Evolutionary conservation across 2,888 invertebrate species (phyloP).

Genomic region (Drosophila nr. perissopoda): DNA sequence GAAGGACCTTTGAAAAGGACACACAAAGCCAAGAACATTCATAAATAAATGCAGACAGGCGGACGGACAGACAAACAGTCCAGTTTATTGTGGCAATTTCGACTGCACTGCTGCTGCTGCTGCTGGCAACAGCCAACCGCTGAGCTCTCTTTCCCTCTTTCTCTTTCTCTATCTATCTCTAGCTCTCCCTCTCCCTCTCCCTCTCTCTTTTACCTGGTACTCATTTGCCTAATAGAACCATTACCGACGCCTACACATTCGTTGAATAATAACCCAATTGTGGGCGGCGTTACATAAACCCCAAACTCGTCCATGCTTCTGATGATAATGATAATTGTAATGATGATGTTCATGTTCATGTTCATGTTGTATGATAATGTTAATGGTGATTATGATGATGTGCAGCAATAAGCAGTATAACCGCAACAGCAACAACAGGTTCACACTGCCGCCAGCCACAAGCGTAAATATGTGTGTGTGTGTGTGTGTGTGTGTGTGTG

Average conservation of each 20-base stretch:
- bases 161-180: no score
- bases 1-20: not conserved
- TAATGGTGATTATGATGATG: not conserved
- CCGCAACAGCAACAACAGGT: slow-evolving; percentile 1
- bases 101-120: not conserved
- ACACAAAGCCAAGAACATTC: not conserved
- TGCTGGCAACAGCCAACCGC: not conserved
- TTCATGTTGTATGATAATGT: not conserved
- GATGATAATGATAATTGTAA: not conserved
- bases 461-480: not conserved
- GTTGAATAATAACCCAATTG: not conserved
- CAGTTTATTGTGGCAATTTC: not conserved
- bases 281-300: not conserved
- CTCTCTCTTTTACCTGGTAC: not conserved
- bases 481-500: not conserved
- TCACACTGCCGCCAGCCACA: not conserved
- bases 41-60: not conserved
- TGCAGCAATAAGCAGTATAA: not conserved
- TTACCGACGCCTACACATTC: not conserved
- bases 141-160: not conserved
- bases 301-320: not conserved
- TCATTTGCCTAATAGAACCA: slow-evolving; percentile 4
- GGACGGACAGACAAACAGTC: not conserved
- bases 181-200: not conserved
- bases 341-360: not conserved